Base-by-base conservation (phyloP, 2,888 invertebrate genomes). In the Graphium colonna region DNA sequence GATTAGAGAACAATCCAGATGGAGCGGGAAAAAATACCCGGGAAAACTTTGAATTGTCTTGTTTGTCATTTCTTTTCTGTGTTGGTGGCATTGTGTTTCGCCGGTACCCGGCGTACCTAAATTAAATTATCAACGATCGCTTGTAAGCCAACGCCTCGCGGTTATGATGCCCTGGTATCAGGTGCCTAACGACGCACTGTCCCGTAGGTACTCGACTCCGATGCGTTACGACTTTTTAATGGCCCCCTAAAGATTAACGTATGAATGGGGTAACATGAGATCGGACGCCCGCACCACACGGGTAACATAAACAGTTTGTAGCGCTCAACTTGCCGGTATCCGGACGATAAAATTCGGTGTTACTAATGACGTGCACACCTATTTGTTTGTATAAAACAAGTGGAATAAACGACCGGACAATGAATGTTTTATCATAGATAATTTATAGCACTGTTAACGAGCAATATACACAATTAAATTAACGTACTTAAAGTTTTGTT, bases 261-360 rank as follows among this genome's bases (percentile, higher is more conserved):
- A 85, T 87, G 87, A 88, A 88, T 86, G 84, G 49, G 77, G 88
- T 84, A 88, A 88, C 79, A 66, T 73, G 86, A 87, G 82, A 80
- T 71, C 73, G 68, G 71, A 75, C 69, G 75, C 71, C n/a, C 73
- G 74, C 69, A 68, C 68, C 60, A 71, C 68, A 65, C 60, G 77
- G 73, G 77, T 77, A 80, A 81, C 79, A 86, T 86, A 86, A 86
- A 85, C 85, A 84, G 77, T 71, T 67, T 73, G 75, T 71, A n/a
- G 65, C 62, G 65, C 68, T 67, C 63, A 60, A 70, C 69, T 74
- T 71, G 76, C 73, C 52, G 70, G 71, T 71, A 73, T 62, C 51
- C 69, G 69, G 71, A 74, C 76, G 75, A 82, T 82, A 78, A 80
- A 79, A 82, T 82, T 80, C 61, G 77, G 79, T 80, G 75, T 82